These are phyloP conservation scores for Achroia grisella DNA, from an alignment of 1,140 invertebrate species.

Conservation along the genomic window DNA sequence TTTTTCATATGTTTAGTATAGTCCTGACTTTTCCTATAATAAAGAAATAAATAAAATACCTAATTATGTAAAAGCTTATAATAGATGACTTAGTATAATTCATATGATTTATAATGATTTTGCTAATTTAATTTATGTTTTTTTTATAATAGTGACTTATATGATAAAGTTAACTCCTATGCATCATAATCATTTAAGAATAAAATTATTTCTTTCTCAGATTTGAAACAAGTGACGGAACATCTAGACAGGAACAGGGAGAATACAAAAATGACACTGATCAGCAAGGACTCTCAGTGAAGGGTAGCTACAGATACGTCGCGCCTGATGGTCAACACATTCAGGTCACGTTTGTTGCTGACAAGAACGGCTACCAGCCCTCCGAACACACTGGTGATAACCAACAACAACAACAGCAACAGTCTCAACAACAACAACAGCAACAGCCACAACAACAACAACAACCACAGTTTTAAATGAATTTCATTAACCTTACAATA, in stretches of 20 bases:
- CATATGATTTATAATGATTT: too few species aligned
- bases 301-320: slow-evolving; percentile 79
- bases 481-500: too few species aligned
- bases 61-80: too few species aligned
- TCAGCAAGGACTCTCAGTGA: slow-evolving; percentile 74
- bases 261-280: slow-evolving; percentile 75
- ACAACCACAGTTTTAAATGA: not conserved
- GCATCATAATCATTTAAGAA: too few species aligned
- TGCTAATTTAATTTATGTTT: too few species aligned
- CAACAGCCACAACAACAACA: not conserved
- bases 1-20: too few species aligned
- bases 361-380: slow-evolving; percentile 85
- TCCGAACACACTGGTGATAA: slow-evolving; percentile 32
- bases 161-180: too few species aligned
- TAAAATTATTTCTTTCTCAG: slow-evolving; percentile 36
- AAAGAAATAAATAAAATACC: too few species aligned
- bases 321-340: slow-evolving; percentile 79
- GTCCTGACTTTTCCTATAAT: too few species aligned
- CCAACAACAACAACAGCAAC: slow-evolving; percentile 1
- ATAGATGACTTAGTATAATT: too few species aligned
- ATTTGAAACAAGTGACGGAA: slow-evolving; percentile 81
- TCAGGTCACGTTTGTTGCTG: slow-evolving; percentile 78
- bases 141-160: too few species aligned
- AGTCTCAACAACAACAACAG: not conserved
- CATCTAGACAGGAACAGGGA: slow-evolving; percentile 76